phyloP scores from a whole-genome alignment of 2,888 invertebrate genomes.

The Argyra leucocephala region DNA sequence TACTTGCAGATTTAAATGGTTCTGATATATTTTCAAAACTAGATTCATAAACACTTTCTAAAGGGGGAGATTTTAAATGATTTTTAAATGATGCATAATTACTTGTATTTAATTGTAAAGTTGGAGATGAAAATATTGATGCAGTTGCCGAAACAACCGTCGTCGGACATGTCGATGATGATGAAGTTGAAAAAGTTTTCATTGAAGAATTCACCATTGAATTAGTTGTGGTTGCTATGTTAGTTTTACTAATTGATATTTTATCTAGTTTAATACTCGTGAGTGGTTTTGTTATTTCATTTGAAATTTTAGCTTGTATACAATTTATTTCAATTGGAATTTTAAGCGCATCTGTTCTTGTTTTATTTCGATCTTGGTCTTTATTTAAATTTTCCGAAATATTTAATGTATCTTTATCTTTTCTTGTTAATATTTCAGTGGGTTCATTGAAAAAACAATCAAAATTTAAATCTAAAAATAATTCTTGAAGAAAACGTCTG shows the following conservation, averaged over 20 bases:
- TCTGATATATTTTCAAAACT: conserved; percentile 44
- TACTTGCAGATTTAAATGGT: conserved; percentile 17
- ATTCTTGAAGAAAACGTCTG: conserved; percentile 81
- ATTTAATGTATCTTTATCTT: conserved; percentile 27
- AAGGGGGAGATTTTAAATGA: conserved; percentile 38
- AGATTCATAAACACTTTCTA: conserved; percentile 45
- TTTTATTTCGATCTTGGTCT: neutral
- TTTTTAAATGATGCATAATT: conserved; percentile 29
- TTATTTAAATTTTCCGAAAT: neutral
- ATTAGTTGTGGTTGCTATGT: neutral
- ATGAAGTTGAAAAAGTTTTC: conserved; percentile 14
- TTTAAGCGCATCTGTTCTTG: neutral
- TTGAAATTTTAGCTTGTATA: neutral
- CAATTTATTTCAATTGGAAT: neutral
- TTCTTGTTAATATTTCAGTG: conserved; percentile 43
- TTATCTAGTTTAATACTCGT: neutral
- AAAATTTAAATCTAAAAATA: conserved; percentile 78
- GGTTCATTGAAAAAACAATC: conserved; percentile 52
- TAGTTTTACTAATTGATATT: neutral
- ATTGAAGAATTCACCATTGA: conserved; percentile 18
- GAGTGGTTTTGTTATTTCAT: neutral
- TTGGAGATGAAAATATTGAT: conserved; percentile 7
- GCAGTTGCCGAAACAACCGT: conserved; percentile 15
- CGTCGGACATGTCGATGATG: conserved; percentile 16
- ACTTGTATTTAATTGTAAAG: conserved; percentile 1